These are phyloP conservation scores for Drosophila parabipectinata DNA, from an alignment of 1,140 invertebrate species.

Conservation along the genomic window DNA sequence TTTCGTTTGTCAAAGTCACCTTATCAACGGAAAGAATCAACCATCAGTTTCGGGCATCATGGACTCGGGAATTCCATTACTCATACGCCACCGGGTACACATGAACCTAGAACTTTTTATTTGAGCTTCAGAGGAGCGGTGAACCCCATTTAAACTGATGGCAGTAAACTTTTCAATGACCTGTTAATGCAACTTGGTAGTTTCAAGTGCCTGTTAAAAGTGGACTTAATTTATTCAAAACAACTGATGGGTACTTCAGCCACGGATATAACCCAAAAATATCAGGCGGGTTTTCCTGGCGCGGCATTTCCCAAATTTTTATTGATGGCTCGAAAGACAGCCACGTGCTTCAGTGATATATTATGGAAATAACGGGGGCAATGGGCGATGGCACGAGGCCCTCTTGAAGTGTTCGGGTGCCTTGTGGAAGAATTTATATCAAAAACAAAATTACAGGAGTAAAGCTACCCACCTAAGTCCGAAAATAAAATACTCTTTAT, in stretches of 20 bases:
- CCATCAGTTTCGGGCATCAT: constrained; percentile 6
- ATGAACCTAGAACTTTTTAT: background rate
- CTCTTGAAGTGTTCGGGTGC: background rate
- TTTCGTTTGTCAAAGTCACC: constrained; percentile 33
- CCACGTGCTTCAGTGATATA: constrained; percentile 50
- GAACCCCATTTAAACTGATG: constrained; percentile 14
- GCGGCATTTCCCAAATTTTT: constrained; percentile 35
- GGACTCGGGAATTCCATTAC: constrained; percentile 39
- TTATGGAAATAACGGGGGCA: constrained; percentile 2
- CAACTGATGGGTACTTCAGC: constrained; percentile 13
- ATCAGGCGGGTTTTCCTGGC: constrained; percentile 22
- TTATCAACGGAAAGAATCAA: constrained; percentile 16
- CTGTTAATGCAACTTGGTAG: constrained; percentile 12
- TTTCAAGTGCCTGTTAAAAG: background rate
- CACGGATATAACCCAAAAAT: constrained; percentile 8
- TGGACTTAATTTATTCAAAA: background rate
- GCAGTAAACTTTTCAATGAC: constrained; percentile 15
- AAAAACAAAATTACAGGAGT: background rate
- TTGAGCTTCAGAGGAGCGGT: constrained; percentile 3
- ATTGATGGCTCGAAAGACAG: constrained; percentile 53
- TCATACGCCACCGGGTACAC: constrained; percentile 32
- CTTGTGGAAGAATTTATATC: background rate
- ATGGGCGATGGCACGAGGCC: background rate
- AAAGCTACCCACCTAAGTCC: background rate
- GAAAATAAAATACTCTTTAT: background rate